Evolutionary conservation across 2,113 vertebrate species (phyloP).

Genomic region (Nibea coibor): DNA sequence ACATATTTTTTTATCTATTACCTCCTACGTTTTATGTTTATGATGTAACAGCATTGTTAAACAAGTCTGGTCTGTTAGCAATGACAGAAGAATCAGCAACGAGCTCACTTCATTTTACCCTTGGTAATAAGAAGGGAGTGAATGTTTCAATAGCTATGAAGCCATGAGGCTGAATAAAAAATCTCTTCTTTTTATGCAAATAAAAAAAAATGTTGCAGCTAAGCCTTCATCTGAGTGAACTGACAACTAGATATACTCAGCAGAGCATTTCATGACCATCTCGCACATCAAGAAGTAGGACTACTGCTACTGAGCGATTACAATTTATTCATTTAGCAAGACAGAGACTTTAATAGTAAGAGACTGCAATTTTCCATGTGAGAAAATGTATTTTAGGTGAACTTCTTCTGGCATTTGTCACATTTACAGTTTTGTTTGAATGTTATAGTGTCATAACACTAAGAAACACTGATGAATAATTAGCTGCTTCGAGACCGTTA

Average conservation of each 20-base stretch:
- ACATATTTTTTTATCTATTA: neutral
- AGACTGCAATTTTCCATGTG: slow-evolving; percentile 25
- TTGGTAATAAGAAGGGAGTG: slow-evolving; percentile 12
- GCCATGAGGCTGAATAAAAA: slow-evolving; percentile 15
- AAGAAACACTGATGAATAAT: slow-evolving; percentile 67
- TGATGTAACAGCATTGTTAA: neutral
- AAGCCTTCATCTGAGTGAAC: slow-evolving; percentile 38
- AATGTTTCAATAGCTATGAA: slow-evolving; percentile 26
- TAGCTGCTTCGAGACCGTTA: slow-evolving; percentile 65
- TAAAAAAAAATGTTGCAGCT: slow-evolving; percentile 10
- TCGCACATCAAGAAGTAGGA: slow-evolving; percentile 28
- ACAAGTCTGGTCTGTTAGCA: neutral
- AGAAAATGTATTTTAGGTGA: slow-evolving; percentile 28
- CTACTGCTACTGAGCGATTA: slow-evolving; percentile 19
- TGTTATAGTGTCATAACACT: slow-evolving; percentile 48
- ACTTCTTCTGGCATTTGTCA: slow-evolving; percentile 33
- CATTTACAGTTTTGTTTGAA: slow-evolving; percentile 52
- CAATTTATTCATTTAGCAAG: slow-evolving; percentile 39
- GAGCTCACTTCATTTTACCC: slow-evolving; percentile 3
- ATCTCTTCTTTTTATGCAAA: slow-evolving; percentile 25
- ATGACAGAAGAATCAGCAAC: neutral
- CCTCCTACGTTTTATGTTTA: neutral
- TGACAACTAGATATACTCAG: slow-evolving; percentile 44
- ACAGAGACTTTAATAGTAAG: slow-evolving; percentile 22
- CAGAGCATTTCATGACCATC: slow-evolving; percentile 35